phyloP scores from a whole-genome alignment of 2,888 invertebrate genomes.

The Carabus problematicus region DNA sequence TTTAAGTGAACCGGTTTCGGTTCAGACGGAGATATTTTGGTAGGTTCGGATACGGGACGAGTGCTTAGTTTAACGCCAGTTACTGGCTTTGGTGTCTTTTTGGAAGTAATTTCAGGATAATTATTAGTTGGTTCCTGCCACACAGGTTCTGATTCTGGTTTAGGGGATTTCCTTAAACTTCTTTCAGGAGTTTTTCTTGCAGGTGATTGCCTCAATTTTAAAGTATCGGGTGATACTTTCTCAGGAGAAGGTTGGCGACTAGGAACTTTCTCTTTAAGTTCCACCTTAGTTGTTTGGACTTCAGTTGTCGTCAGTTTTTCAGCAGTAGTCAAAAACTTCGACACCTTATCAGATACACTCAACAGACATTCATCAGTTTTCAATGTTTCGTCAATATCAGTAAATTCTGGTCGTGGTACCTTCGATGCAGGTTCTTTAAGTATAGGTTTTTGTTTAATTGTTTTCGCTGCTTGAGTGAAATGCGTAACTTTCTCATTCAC shows the following conservation, averaged over 20 bases:
- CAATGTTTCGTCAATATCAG: conserved; percentile 49
- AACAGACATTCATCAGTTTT: conserved; percentile 65
- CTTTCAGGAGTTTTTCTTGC: conserved; percentile 39
- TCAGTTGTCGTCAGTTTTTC: conserved; percentile 62
- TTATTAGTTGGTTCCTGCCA: conserved; percentile 34
- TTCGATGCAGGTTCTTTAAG: conserved; percentile 50
- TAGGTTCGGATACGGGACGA: conserved; percentile 49
- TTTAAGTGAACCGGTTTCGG: conserved; percentile 55
- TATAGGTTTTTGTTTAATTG: conserved; percentile 49
- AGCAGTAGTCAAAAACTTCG: conserved; percentile 68
- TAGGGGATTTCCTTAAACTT: conserved; percentile 20
- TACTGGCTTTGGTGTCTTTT: conserved; percentile 30
- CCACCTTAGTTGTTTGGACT: conserved; percentile 54
- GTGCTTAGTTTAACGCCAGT: neutral
- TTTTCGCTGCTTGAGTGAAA: conserved; percentile 60
- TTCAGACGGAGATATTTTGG: conserved; percentile 17
- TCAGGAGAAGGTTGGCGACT: conserved; percentile 12
- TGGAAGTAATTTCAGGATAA: conserved; percentile 38
- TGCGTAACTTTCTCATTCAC: conserved; percentile 66
- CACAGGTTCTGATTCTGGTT: neutral
- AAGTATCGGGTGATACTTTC: conserved; percentile 13
- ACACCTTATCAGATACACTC: conserved; percentile 72
- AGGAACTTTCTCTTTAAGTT: conserved; percentile 15
- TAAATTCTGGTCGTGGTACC: conserved; percentile 60
- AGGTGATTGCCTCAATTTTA: conserved; percentile 25